Base-by-base conservation (phyloP, 2,113 vertebrate genomes). In the Lepisosteus oculatus region DNA sequence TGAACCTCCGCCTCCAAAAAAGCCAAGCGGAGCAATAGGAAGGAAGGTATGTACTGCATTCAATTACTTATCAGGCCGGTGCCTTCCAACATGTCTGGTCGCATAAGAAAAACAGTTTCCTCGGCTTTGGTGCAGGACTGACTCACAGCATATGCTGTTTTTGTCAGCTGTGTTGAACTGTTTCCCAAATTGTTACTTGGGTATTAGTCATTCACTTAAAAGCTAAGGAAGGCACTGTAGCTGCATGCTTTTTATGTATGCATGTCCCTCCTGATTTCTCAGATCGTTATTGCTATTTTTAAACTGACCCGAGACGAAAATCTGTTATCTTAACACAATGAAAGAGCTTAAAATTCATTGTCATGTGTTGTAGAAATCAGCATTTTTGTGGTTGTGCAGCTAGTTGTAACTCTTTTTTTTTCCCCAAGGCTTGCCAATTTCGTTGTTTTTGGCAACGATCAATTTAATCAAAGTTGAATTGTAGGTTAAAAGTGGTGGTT, bases 1-100 rank as follows among this genome's bases (percentile, higher is more conserved):
- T 75, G 96, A 99, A 79, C 94, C 97, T 41, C 95, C 97, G 0
- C 96, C 97, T 66, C 95, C 96, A n/a, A 93, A 94, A 85, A 98
- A 98, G 74, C 92, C 93, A 67, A 98, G 80, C 0, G 96, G 96
- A 65, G 96, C 94, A 80, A 97, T 98, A 71, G 96, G 96, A 87
- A 93, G 97, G 79, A 99, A 98, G 94, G 96, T 98, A 90, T 77
- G 68, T 66, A 65, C 56, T 44, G 70, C 68, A 3, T 2, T 47
- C 56, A 51, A 41, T 79, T 73, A 44, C 47, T 68, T 63, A 68
- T 75, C 80, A 76, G 72, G 55, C 59, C 29, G 6, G 55, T 42
- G 15, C 65, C 65, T 68, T 13, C 12, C 41, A 14, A 14, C 41
- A 77, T 71, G 70, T 68, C 77, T 71, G 76, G 81, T 78, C 74